phyloP scores from a whole-genome alignment of 2,797 vertebrate genomes.

The Avahi laniger region DNA sequence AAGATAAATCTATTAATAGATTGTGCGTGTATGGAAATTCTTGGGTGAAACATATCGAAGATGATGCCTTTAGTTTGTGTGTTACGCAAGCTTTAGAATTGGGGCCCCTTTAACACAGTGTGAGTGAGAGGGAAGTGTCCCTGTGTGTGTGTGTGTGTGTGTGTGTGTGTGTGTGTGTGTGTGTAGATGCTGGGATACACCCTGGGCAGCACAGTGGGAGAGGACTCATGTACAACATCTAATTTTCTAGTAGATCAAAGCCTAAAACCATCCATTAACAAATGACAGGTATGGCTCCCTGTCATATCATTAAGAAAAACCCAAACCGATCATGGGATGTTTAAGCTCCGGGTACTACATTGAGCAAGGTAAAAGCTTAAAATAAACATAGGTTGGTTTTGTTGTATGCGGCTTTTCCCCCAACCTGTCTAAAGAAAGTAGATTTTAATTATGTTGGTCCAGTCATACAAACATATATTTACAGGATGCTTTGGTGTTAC shows the following conservation, averaged over 20 bases:
- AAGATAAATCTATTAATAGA: neutral
- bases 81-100: neutral
- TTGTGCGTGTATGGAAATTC: neutral
- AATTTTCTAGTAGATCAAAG: conserved; percentile 67
- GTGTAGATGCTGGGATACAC: neutral
- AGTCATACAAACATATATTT: neutral
- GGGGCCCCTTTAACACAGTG: neutral
- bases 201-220: neutral
- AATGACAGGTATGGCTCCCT: conserved; percentile 45
- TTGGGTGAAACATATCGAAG: neutral
- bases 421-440: neutral
- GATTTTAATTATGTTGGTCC: neutral
- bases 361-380: conserved; percentile 28
- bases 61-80: neutral
- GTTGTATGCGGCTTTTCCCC: neutral
- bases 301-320: conserved; percentile 62
- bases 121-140: neutral
- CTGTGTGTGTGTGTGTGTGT: neutral
- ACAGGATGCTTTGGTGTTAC: neutral
- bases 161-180: neutral
- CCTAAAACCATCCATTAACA: conserved; percentile 48
- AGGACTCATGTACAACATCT: neutral
- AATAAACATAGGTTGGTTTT: neutral
- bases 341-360: neutral
- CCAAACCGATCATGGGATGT: neutral